Percentiles rank a stretch among this genome's conserved stretches.
Conservation (phyloP, 2,113 vertebrate genomes). For the Galeopterus variegatus region DNA sequence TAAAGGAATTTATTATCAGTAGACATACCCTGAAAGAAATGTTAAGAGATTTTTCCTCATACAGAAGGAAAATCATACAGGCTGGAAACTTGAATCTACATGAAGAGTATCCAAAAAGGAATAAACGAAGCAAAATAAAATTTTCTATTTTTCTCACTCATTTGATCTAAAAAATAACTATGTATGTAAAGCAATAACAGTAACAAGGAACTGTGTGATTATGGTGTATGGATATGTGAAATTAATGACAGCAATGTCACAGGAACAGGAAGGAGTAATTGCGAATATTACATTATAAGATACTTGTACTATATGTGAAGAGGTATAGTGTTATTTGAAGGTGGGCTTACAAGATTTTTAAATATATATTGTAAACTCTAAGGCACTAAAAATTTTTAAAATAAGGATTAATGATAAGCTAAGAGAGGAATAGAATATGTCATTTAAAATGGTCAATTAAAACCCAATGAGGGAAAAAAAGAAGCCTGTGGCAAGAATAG, state of each 20-base stretch:
- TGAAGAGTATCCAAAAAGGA: background rate
- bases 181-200: background rate
- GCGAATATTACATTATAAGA: background rate
- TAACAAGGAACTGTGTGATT: background rate
- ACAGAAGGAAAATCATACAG: background rate
- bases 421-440: background rate
- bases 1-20: background rate
- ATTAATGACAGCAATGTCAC: background rate
- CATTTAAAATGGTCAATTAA: background rate
- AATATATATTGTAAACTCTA: background rate
- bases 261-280: background rate
- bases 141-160: background rate
- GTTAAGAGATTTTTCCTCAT: background rate
- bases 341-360: background rate
- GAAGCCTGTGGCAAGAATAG: background rate
- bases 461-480: background rate
- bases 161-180: background rate
- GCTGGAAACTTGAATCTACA: background rate
- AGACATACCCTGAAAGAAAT: background rate
- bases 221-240: too few relatives aligned
- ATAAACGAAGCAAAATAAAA: background rate
- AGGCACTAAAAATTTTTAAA: background rate
- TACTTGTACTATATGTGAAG: background rate
- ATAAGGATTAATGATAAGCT: background rate
- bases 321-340: background rate